phyloP scores from a whole-genome alignment of 1,140 invertebrate species.

The Leguminivora glycinivorella region DNA sequence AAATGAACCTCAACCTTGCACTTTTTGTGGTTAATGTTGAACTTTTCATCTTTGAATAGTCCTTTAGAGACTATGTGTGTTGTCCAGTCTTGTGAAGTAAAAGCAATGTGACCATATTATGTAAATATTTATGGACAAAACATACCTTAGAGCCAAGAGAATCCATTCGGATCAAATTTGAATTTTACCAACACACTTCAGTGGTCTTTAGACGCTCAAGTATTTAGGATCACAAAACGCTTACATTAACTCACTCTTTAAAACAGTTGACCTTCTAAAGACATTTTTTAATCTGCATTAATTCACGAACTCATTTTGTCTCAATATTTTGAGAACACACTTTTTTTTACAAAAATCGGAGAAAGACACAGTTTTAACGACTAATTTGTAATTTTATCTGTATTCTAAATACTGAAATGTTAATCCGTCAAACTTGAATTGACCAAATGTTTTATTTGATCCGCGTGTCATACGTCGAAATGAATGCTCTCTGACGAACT shows the following conservation, averaged over 20 bases:
- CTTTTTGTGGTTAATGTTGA: background rate
- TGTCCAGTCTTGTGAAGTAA: background rate
- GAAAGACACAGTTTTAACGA: background rate
- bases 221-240: background rate
- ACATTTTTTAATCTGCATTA: background rate
- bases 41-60: background rate
- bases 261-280: background rate
- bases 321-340: background rate
- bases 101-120: background rate
- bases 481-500: too few species aligned
- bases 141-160: background rate
- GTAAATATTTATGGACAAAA: background rate
- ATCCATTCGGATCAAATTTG: background rate
- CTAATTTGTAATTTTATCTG: background rate
- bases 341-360: background rate
- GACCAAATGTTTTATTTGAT: too few species aligned
- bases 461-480: too few species aligned
- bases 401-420: too few species aligned
- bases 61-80: background rate
- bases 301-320: background rate
- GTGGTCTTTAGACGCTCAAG: background rate
- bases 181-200: background rate
- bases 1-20: background rate
- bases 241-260: background rate
- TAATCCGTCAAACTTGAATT: background rate